Evolutionary conservation across 23 tunicate genomes (phyloP), one percentile per base, ranked within the genome.

Genomic region (Styela clava): DNA sequence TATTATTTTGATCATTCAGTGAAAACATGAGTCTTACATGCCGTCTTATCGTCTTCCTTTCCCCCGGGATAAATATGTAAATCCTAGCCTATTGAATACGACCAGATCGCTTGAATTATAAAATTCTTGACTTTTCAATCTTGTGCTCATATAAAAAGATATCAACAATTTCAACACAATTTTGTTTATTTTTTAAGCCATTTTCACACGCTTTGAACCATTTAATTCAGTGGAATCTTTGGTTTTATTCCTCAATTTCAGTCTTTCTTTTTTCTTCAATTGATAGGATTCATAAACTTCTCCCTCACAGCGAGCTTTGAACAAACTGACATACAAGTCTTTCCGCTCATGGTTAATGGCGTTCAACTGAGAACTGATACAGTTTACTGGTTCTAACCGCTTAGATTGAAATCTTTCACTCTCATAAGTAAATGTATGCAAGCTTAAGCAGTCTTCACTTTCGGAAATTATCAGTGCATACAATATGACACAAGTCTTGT

Each of bases 231-330:
- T 27, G 7, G 70, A 24, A 56, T 20, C 63, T 18, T 65, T 65
- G 7, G 16, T 24, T 27, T 27, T 27, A 65, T 18, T 65, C 18
- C 16, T 65, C 16, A 27, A 24, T 24, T 24, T 9, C 29, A 65
- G 70, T 65, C 77, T 33, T 30, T 71, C 77, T 32, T 33, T 35
- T 71, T 71, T 71, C 16, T 34, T 71, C 37, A 12, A 19, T 21
- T 28, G 34, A 32, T 71, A 71, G 3, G 77, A 71, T 21, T 71
- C 37, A 32, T 71, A 71, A 16, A 30, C 77, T 31, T 71, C 34
- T 3, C 77, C 77, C 3, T 71, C 77, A 28, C 77, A 33, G 16
- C 34, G 32, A 32, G 12, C 7, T 32, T 71, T 71, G 16, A 28
- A 71, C 16, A 71, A 32, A 27, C 24, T 3, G 5, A 3, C 77